Evolutionary conservation across 2,888 invertebrate species (phyloP).

Genomic region (Apoda limacodes): DNA sequence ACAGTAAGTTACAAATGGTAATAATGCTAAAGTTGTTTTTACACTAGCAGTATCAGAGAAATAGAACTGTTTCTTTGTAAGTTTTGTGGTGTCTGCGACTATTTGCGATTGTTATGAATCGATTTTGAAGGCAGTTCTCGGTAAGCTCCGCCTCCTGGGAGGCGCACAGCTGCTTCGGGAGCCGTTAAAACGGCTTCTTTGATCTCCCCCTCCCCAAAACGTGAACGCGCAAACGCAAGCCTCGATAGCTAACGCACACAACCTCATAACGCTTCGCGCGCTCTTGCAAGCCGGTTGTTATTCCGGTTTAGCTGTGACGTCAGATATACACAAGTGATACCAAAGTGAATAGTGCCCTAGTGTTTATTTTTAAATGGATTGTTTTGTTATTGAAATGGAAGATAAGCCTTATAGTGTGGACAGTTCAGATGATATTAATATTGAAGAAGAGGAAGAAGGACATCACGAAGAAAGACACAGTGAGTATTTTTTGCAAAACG

Average conservation of each 20-base stretch:
- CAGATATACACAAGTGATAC: slow-evolving; percentile 44
- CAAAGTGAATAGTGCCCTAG: slow-evolving; percentile 40
- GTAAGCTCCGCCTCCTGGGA: slow-evolving; percentile 62
- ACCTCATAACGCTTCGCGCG: slow-evolving; percentile 62
- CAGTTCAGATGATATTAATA: slow-evolving; percentile 63
- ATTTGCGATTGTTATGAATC: slow-evolving; percentile 51
- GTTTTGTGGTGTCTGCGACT: slow-evolving; percentile 28
- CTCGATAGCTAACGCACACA: slow-evolving; percentile 61
- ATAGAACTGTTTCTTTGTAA: slow-evolving; percentile 34
- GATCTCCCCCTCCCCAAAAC: slow-evolving; percentile 42
- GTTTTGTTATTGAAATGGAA: slow-evolving; percentile 54
- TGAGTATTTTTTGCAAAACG: no score
- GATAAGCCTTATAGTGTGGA: slow-evolving; percentile 65
- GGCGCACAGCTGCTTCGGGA: slow-evolving; percentile 60
- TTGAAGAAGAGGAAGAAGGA: slow-evolving; percentile 57
- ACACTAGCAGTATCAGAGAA: slow-evolving; percentile 2
- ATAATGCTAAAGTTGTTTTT: slow-evolving; percentile 36
- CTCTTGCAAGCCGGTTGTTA: slow-evolving; percentile 64
- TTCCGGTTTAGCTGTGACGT: slow-evolving; percentile 54
- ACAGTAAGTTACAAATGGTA: slow-evolving; percentile 20
- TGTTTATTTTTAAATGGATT: slow-evolving; percentile 51
- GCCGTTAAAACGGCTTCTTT: slow-evolving; percentile 58
- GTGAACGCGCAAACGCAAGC: slow-evolving; percentile 39
- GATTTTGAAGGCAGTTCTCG: slow-evolving; percentile 60
- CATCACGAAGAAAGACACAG: slow-evolving; percentile 55